A percentile compares a stretch with the other conserved stretches of the same genome.
phyloP scores from a whole-genome alignment of 2,797 vertebrate genomes.

The Bovichtus diacanthus region DNA sequence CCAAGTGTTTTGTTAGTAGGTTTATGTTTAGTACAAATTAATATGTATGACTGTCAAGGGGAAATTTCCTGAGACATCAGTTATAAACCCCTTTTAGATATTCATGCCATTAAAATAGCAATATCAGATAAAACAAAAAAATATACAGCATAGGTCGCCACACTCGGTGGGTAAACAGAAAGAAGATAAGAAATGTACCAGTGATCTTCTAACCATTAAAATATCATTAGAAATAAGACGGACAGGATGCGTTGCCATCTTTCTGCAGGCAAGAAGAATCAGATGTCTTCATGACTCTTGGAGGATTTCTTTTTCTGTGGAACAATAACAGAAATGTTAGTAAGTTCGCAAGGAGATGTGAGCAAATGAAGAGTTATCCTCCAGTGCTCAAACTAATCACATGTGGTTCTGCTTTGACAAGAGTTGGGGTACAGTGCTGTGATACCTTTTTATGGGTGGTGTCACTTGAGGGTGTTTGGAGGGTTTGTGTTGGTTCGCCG shows the following conservation, averaged over 20 bases:
- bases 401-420: background rate
- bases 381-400: background rate
- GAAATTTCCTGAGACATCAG: constrained; percentile 1
- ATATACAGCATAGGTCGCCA: background rate
- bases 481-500: background rate
- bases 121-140: constrained; percentile 5
- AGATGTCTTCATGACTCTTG: constrained; percentile 37
- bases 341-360: background rate
- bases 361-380: background rate
- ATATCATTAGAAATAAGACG: background rate
- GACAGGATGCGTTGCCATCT: background rate
- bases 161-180: background rate
- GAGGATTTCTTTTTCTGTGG: constrained; percentile 74
- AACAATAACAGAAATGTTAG: background rate
- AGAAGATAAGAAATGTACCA: constrained; percentile 23
- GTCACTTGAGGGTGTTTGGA: constrained; percentile 14
- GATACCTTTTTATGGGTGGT: constrained; percentile 73
- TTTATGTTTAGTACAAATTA: background rate
- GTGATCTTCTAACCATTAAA: background rate
- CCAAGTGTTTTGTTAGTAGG: too few species aligned
- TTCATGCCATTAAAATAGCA: constrained; percentile 23
- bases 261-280: constrained; percentile 2
- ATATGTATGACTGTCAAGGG: background rate
- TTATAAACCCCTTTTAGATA: background rate
- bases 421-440: background rate